phyloP scores from a whole-genome alignment of 2,797 vertebrate species.

The Danio aesculapii region DNA sequence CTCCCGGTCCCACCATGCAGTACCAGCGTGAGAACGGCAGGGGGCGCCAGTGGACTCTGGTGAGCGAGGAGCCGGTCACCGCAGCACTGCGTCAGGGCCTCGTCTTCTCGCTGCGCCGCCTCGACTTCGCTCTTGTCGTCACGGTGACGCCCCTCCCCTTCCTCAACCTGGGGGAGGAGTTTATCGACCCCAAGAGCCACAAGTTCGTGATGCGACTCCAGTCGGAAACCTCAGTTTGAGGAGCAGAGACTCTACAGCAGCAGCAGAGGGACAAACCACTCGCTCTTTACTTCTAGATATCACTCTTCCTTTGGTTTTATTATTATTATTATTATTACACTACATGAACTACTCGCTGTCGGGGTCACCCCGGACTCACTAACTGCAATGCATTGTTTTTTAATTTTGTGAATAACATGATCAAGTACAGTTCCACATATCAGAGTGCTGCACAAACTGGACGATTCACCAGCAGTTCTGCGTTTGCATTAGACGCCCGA shows the following conservation, averaged over 20 bases:
- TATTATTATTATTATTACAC: background rate
- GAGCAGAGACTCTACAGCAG: background rate
- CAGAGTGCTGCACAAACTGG: background rate
- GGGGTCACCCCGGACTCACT: constrained; percentile 3
- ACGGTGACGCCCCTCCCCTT: constrained; percentile 89
- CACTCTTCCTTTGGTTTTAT: constrained; percentile 14
- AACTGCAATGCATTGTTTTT: constrained; percentile 17
- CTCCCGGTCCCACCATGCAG: constrained; percentile 90
- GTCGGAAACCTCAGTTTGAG: constrained; percentile 94
- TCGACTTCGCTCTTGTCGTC: constrained; percentile 93
- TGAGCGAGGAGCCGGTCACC: constrained; percentile 94
- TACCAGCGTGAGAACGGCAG: constrained; percentile 93
- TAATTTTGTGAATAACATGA: background rate
- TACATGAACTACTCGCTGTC: constrained; percentile 33
- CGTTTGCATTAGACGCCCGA: too few species aligned
- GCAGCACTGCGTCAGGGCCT: constrained; percentile 87
- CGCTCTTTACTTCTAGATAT: constrained; percentile 18
- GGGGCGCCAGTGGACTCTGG: constrained; percentile 93
- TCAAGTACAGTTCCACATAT: background rate
- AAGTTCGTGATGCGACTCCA: constrained; percentile 97
- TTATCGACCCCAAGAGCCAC: constrained; percentile 97
- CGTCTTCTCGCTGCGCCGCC: constrained; percentile 88
- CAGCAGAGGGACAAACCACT: constrained; percentile 57
- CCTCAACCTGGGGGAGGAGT: constrained; percentile 93
- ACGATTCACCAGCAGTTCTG: background rate